Conservation (phyloP, 1,140 invertebrate genomes). For the Euwallacea similis region DNA sequence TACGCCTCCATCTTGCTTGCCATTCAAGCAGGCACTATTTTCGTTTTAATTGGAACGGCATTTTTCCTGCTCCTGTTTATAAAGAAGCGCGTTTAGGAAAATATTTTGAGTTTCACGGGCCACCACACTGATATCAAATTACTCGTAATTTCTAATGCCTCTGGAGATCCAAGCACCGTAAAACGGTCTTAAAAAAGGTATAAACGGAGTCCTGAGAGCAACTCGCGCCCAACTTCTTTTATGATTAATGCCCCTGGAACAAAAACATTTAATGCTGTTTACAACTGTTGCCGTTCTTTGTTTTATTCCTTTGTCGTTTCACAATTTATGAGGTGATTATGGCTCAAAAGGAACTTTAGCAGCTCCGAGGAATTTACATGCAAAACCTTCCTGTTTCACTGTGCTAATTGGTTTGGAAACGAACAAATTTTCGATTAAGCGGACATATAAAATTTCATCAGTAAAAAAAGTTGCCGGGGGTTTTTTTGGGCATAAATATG, state of each 20-base stretch:
- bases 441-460: too few species aligned
- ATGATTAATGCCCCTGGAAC: constrained; percentile 24
- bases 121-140: neutral
- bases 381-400: neutral
- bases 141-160: neutral
- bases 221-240: constrained; percentile 18
- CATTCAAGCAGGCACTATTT: neutral
- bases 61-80: neutral
- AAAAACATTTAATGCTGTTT: constrained; percentile 28
- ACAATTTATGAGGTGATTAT: constrained; percentile 22
- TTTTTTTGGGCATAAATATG: neutral
- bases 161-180: neutral
- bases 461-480: too few species aligned
- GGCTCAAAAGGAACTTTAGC: constrained; percentile 7
- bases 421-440: too few species aligned
- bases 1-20: constrained; percentile 1
- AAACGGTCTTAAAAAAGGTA: constrained; percentile 19
- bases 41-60: neutral
- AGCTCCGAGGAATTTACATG: neutral
- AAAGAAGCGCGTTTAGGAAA: neutral
- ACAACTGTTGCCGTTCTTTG: constrained; percentile 23
- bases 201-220: constrained; percentile 1
- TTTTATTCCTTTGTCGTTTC: constrained; percentile 24
- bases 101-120: neutral
- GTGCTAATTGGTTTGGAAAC: too few species aligned